Evolutionary conservation across 2,888 invertebrate genomes (phyloP).

Genomic region (Noctua fimbriata): DNA sequence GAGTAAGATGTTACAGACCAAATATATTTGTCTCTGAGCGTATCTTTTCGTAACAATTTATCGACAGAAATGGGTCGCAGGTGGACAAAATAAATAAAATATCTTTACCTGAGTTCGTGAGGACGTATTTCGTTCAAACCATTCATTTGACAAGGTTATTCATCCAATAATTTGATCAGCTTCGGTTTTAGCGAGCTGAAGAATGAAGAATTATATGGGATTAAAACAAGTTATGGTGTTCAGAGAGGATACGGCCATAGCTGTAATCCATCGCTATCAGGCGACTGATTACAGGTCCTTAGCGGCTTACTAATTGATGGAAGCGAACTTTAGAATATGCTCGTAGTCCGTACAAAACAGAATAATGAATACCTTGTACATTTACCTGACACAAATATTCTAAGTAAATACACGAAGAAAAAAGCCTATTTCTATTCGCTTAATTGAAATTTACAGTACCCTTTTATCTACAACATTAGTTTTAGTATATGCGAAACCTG

Average conservation of each 20-base stretch:
- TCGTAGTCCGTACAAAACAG: not conserved
- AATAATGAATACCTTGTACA: not conserved
- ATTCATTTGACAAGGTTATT: conserved; percentile 7
- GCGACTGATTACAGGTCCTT: not conserved
- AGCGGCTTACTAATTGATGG: not conserved
- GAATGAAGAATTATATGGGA: not conserved
- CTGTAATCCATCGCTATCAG: not conserved
- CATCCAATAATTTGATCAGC: conserved; percentile 37
- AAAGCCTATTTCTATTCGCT: too few species aligned
- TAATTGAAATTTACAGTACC: not conserved
- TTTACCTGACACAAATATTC: not conserved
- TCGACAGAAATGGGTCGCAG: conserved; percentile 28
- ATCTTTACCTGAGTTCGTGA: conserved; percentile 13
- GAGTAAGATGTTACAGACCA: conserved; percentile 16
- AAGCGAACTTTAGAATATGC: not conserved
- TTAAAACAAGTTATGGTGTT: conserved; percentile 12
- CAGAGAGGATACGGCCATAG: not conserved
- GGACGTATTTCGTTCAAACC: not conserved
- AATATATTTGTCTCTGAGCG: conserved; percentile 21
- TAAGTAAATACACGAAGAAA: not conserved
- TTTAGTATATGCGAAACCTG: too few species aligned
- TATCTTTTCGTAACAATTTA: conserved; percentile 23
- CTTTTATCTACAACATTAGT: too few species aligned
- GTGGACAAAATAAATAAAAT: conserved; percentile 32
- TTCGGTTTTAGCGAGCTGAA: not conserved